Conservation (phyloP, 2,113 vertebrate genomes). For the Pitta sordida region DNA sequence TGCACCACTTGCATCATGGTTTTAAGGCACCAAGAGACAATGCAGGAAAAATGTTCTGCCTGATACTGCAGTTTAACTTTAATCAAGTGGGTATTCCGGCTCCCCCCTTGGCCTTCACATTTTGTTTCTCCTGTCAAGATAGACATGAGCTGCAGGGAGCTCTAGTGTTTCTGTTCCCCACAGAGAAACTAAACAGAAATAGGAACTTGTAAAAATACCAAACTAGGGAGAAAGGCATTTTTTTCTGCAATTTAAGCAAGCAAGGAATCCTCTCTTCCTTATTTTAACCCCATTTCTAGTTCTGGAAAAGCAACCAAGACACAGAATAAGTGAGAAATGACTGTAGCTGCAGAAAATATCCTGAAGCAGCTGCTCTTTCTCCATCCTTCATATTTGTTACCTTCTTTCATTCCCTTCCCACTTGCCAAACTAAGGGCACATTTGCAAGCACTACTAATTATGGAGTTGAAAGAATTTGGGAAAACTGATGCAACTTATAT, state of each 20-base stretch:
- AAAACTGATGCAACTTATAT: conserved; percentile 7
- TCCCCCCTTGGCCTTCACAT: neutral
- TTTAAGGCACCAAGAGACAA: neutral
- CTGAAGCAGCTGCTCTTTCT: neutral
- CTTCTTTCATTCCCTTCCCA: neutral
- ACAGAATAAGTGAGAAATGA: neutral
- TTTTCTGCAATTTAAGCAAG: neutral
- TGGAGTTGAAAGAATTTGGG: neutral
- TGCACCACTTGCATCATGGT: neutral
- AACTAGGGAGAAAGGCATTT: neutral
- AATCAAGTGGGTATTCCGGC: neutral
- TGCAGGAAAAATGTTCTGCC: neutral
- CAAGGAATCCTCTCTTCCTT: neutral
- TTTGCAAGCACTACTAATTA: neutral
- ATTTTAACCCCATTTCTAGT: neutral
- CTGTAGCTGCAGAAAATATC: neutral
- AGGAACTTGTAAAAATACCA: neutral
- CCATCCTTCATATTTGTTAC: neutral
- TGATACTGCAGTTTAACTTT: neutral
- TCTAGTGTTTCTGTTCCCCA: neutral
- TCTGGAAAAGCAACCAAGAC: neutral
- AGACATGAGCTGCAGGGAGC: neutral
- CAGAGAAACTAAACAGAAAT: neutral
- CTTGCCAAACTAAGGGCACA: neutral
- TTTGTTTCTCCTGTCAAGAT: accelerated